A percentile compares a stretch with the other conserved stretches of the same genome.
phyloP scores from a whole-genome alignment of 2,113 vertebrate species.

The Melanerpes formicivorus region DNA sequence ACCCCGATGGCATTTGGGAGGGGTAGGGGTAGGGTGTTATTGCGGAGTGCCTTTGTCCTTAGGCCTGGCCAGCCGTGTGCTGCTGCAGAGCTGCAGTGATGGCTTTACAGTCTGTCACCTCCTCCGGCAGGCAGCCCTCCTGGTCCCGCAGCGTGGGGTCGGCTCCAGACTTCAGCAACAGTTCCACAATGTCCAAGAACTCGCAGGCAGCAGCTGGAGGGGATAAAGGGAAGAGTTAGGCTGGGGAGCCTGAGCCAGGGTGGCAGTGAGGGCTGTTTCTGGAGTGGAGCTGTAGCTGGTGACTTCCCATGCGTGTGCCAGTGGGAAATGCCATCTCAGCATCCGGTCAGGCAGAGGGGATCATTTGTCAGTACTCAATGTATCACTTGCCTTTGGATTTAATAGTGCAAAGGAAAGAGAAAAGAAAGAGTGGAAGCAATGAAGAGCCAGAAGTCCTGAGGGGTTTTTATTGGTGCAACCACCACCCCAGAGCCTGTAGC shows the following conservation, averaged over 20 bases:
- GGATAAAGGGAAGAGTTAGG: not conserved
- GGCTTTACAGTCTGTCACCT: conserved; percentile 89
- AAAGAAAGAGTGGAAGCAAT: not conserved
- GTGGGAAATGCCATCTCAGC: not conserved
- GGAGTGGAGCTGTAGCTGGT: not conserved
- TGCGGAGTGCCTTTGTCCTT: conserved; percentile 10
- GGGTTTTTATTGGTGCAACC: not conserved
- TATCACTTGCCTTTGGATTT: not conserved
- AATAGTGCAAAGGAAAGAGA: not conserved
- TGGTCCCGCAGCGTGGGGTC: conserved; percentile 89
- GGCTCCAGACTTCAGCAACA: conserved; percentile 87
- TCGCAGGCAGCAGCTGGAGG: conserved; percentile 90
- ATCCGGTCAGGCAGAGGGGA: not conserved
- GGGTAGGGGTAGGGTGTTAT: not conserved
- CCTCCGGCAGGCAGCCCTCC: conserved; percentile 91
- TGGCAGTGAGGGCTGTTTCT: rapidly evolving
- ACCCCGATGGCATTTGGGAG: not conserved
- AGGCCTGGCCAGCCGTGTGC: conserved; percentile 61
- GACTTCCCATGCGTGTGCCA: not conserved
- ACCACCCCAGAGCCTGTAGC: not conserved
- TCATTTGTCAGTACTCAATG: not conserved
- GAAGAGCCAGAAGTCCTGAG: not conserved
- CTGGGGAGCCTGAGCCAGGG: not conserved
- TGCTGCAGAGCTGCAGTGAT: conserved; percentile 85
- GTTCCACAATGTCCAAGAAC: conserved; percentile 93